Percentiles rank a stretch among this genome's conserved stretches.
Conservation (phyloP, 92 coral and sea anemone species). For the Umimayanthus chanpuru region DNA sequence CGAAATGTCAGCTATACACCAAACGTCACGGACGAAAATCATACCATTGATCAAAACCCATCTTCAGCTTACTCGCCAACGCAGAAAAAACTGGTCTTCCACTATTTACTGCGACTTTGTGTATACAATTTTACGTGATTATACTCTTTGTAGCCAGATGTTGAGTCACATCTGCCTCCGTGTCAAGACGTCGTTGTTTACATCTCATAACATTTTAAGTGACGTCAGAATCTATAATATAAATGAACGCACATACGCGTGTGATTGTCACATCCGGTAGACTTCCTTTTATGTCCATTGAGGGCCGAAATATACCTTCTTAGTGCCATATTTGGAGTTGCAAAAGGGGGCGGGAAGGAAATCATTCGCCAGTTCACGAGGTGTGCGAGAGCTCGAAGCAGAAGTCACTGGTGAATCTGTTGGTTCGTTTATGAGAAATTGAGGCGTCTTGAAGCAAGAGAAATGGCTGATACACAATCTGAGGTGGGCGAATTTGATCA, state of each 20-base stretch:
- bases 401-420: slow-evolving; percentile 26
- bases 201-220: neutral
- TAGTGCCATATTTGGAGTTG: slow-evolving; percentile 24
- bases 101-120: too few relatives aligned
- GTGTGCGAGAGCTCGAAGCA: slow-evolving; percentile 16
- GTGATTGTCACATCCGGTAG: slow-evolving; percentile 22
- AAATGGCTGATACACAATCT: slow-evolving; percentile 41
- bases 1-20: too few relatives aligned
- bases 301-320: neutral
- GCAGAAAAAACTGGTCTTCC: too few relatives aligned
- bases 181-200: neutral
- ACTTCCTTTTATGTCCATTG: slow-evolving; percentile 27
- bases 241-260: slow-evolving; percentile 34
- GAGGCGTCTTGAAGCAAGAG: neutral
- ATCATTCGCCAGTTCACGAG: slow-evolving; percentile 26
- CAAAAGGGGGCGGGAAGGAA: slow-evolving; percentile 43
- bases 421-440: neutral
- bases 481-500: slow-evolving; percentile 70
- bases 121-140: too few relatives aligned
- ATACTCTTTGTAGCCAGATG: too few relatives aligned
- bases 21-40: too few relatives aligned
- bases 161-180: too few relatives aligned
- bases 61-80: too few relatives aligned
- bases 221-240: slow-evolving; percentile 17
- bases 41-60: too few relatives aligned